Conservation (phyloP, 2,888 invertebrate species). For the Aphidoletes aphidimyza region DNA sequence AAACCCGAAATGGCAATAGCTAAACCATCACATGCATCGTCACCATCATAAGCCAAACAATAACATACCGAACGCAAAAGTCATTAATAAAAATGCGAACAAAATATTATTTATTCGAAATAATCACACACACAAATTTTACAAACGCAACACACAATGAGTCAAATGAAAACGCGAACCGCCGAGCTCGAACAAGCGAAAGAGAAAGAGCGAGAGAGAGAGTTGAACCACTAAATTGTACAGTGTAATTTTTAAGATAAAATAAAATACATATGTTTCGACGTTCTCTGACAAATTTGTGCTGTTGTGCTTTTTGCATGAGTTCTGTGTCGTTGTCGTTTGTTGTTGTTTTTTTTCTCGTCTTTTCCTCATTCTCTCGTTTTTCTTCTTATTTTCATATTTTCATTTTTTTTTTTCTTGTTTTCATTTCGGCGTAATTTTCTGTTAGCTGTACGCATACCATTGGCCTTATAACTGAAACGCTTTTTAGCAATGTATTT, state of each 20-base stretch:
- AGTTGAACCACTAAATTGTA: neutral
- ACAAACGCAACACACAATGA: neutral
- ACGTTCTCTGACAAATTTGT: constrained; percentile 22
- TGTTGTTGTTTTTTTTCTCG: neutral
- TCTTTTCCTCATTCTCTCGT: neutral
- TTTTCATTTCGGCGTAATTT: neutral
- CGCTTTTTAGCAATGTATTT: too few species aligned
- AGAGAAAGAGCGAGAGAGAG: neutral
- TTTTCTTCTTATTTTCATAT: neutral
- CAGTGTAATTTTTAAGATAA: constrained; percentile 31
- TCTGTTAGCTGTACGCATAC: neutral
- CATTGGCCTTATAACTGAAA: too few species aligned
- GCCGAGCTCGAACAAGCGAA: neutral
- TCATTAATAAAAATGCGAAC: constrained; percentile 31
- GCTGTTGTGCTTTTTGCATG: neutral
- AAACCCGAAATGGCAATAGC: too few species aligned
- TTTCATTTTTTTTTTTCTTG: neutral
- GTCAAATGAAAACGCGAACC: neutral
- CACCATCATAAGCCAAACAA: neutral
- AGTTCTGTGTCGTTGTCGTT: too few species aligned
- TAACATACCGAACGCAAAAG: neutral
- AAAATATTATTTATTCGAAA: constrained; percentile 22
- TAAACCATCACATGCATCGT: constrained; percentile 34
- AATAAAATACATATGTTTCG: constrained; percentile 31
- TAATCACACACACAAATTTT: constrained; percentile 29